These are phyloP conservation scores for Myotis findleyi DNA, from an alignment of 2,797 vertebrate genomes.

Conservation along the genomic window DNA sequence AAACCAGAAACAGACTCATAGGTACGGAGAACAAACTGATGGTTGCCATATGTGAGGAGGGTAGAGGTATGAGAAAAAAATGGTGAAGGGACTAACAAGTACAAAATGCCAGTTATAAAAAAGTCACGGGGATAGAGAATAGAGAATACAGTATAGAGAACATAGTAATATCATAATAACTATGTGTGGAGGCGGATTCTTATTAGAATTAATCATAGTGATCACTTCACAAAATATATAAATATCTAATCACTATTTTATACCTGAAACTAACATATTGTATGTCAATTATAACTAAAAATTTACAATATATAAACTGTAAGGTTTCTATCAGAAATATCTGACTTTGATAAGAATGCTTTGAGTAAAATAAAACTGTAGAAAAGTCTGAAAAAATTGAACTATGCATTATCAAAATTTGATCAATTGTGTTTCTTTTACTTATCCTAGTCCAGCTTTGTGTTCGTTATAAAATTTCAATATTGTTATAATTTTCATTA, in stretches of 20 bases:
- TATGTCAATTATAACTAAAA: background rate
- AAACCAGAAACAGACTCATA: background rate
- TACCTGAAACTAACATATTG: background rate
- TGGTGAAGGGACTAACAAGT: background rate
- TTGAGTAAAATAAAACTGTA: constrained; percentile 31
- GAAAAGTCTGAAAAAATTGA: background rate
- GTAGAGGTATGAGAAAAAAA: background rate
- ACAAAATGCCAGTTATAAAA: background rate
- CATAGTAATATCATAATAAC: background rate
- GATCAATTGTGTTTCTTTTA: background rate
- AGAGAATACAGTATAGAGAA: background rate
- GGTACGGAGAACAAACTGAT: background rate
- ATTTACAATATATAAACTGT: background rate
- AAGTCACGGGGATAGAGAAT: background rate
- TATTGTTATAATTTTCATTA: background rate
- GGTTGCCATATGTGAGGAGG: background rate
- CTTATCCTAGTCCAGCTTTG: background rate
- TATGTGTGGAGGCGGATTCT: background rate
- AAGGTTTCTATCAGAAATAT: background rate
- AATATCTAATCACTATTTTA: background rate
- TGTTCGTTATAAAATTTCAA: constrained; percentile 32
- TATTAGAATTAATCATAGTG: background rate
- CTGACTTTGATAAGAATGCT: background rate
- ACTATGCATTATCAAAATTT: background rate
- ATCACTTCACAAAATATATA: background rate